Conservation (phyloP, 2,888 invertebrate species). For the Agrochola lychnidis region DNA sequence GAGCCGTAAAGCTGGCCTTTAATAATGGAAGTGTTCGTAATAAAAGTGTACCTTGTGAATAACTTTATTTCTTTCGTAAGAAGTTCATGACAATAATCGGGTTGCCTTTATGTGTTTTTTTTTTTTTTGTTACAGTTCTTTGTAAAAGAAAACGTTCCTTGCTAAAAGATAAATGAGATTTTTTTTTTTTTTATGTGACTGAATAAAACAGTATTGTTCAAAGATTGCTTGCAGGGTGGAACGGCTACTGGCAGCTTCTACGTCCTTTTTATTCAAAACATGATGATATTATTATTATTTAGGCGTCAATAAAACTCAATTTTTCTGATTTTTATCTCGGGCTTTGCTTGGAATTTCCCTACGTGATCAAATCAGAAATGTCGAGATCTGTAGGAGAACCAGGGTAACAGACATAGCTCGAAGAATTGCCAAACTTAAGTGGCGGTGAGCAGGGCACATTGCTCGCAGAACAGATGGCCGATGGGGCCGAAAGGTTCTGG, state of each 20-base stretch:
- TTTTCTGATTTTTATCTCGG: no score
- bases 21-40: slow-evolving; percentile 36
- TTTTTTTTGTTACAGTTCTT: slow-evolving; percentile 8
- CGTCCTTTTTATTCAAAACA: background rate
- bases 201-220: background rate
- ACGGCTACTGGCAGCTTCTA: background rate
- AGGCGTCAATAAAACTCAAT: background rate
- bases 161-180: background rate
- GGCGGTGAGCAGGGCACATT: no score
- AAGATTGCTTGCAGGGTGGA: background rate
- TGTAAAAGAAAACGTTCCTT: background rate
- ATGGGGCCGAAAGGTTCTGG: no score
- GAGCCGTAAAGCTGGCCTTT: slow-evolving; percentile 39
- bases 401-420: no score
- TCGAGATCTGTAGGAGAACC: no score
- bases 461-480: no score
- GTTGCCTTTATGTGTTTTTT: background rate
- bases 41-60: slow-evolving; percentile 44
- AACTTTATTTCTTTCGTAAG: slow-evolving; percentile 34
- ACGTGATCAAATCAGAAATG: no score
- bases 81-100: slow-evolving; percentile 18
- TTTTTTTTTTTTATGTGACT: no score
- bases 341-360: no score
- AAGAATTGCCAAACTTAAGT: no score
- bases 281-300: background rate